Evolutionary conservation across 2,797 vertebrate species (phyloP).

Genomic region (Brachyalestes nurse): DNA sequence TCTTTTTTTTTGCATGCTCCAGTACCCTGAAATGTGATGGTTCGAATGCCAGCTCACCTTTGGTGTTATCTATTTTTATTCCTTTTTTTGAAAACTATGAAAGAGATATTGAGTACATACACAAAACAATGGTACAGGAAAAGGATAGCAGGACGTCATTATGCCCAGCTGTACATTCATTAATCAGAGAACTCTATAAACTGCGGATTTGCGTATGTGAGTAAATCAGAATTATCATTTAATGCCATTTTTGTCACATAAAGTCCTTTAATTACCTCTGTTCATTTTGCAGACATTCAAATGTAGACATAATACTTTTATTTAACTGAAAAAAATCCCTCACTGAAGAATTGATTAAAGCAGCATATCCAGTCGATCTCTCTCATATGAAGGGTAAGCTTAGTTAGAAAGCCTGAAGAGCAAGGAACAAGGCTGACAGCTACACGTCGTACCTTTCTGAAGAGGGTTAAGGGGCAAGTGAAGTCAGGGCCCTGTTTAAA

Average conservation of each 20-base stretch:
- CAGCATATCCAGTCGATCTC: background rate
- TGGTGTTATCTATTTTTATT: too few species aligned
- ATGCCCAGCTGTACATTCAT: background rate
- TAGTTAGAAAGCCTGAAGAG: background rate
- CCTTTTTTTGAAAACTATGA: too few species aligned
- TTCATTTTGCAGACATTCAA: background rate
- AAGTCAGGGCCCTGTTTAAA: background rate
- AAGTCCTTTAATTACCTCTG: background rate
- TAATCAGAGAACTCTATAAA: too few species aligned
- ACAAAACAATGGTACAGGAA: background rate
- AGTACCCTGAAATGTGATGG: too few species aligned
- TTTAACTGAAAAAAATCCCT: background rate
- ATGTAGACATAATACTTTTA: background rate
- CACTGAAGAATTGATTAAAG: background rate
- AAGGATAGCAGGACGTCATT: background rate
- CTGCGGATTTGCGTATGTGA: too few species aligned
- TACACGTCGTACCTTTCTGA: background rate
- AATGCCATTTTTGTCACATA: background rate
- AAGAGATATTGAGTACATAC: background rate
- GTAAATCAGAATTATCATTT: too few species aligned
- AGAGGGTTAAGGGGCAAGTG: background rate
- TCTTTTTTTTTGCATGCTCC: too few species aligned
- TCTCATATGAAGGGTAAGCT: background rate
- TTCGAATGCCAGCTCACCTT: too few species aligned
- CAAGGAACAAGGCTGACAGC: conserved; percentile 15